Conservation (phyloP, 92 coral and sea anemone genomes). For the Ricordea florida region DNA sequence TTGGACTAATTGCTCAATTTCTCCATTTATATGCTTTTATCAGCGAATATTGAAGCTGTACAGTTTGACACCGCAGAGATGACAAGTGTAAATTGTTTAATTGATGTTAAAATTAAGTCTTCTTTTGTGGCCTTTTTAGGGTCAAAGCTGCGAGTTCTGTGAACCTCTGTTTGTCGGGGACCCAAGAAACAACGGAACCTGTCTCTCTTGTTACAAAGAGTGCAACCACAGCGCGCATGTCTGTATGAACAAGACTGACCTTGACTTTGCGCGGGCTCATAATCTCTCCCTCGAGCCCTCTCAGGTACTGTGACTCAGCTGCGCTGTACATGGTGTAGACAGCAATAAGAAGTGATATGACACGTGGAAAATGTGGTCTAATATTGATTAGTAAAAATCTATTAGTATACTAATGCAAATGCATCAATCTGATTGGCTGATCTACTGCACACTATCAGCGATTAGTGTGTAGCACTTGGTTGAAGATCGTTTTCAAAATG, state of each 20-base stretch:
- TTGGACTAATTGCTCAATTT: no score
- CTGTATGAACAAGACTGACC: conserved; percentile 62
- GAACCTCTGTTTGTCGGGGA: conserved; percentile 87
- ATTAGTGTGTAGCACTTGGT: no score
- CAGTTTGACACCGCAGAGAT: background rate
- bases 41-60: no score
- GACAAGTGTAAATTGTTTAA: background rate
- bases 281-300: conserved; percentile 50
- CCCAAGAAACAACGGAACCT: conserved; percentile 76
- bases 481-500: no score
- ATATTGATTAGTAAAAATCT: no score
- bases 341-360: no score
- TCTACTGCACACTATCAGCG: no score
- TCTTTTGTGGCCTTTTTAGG: conserved; percentile 46
- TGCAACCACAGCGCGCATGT: conserved; percentile 80
- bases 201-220: conserved; percentile 68
- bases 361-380: no score
- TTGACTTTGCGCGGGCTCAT: conserved; percentile 15
- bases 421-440: no score
- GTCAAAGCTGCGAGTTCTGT: conserved; percentile 82
- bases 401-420: no score
- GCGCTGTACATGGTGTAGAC: no score
- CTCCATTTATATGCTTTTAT: no score
- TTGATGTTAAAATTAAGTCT: background rate
- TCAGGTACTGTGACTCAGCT: conserved; percentile 24